Base-by-base conservation (phyloP, 37 sponge, comb jelly and placozoan species). In the Halichondria panicea region DNA sequence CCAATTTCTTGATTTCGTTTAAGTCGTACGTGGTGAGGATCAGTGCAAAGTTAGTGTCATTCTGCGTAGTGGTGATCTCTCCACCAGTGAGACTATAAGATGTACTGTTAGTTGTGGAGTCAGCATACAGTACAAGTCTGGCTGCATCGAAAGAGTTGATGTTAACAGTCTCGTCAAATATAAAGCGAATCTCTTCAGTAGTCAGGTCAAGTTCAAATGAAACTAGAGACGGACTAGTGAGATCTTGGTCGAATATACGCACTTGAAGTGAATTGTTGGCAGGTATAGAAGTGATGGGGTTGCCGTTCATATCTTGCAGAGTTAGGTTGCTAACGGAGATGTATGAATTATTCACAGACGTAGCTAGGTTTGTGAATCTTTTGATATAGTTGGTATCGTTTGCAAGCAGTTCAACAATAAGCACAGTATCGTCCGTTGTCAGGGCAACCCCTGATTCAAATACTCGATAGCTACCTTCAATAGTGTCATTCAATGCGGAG, bases 141-240 rank as follows among this genome's bases (percentile, higher is more conserved):
- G 63, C 52, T 43, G 86, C 77, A 50, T 95, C 87, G 50, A 95
- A 36, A 21, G 96, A 85, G 13, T 70, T 69, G 13, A 81, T 69
- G 53, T 88, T 82, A 4, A 95, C 83, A 22, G 92, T 91, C 70
- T 95, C 96, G 83, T 83, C 70, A 63, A 95, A 95, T 0, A 81
- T 69, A 66, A 95, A 68, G 4, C 63, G 31, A 21, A 95, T 50
- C 46, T 81, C 76, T 48, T 91, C 92, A 44, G 25, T 45, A 0
- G 92, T 88, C 37, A 95, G 85, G 73, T 95, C 84, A 1, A 95
- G 71, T 30, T 82, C 65, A 54, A 46, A 95, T 0, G 68, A 81
- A 1, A 76, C 68, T 52, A 95, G 61, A 19, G 19, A 37, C 25
- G 96, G 96, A 24, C 72, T 34, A 21, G 89, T 85, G n/a, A 65